Evolutionary conservation across 2,797 vertebrate genomes (phyloP), one percentile per base, ranked within the genome.

Genomic region (Malacoctenus gilli): DNA sequence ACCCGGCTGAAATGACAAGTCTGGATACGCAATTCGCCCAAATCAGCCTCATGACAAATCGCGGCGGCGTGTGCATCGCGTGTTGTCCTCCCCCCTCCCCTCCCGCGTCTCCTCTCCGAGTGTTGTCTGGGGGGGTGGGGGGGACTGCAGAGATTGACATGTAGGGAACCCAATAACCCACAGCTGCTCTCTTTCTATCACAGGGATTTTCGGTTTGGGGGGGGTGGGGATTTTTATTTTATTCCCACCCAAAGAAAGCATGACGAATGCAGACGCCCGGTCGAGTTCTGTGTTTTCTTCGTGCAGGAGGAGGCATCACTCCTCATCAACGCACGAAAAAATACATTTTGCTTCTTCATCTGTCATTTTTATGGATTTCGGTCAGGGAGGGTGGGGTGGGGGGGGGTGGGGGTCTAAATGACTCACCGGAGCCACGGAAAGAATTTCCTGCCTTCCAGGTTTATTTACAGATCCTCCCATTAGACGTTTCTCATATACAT

Each of bases 331-430:
- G 49, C 31, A n/a, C n/a, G n/a, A 21, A 54, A 47, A 52, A 67
- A 47, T 34, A 25, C 34, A 55, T 55, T 43, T 41, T 13, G 31
- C 25, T 87, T 79, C 68, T 84, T 82, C 69, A 78, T 87, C 72
- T 84, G 79, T 86, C 82, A 81, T 39, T 53, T 87, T 87, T 80
- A 86, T 87, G 77, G 85, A 85, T 86, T 85, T 83, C 63, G 75
- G 72, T 85, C 75, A 71, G 68, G 67, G 65, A n/a, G n/a, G n/a
- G n/a, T n/a, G n/a, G n/a, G n/a, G n/a, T n/a, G n/a, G n/a, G n/a
- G n/a, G n/a, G n/a, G n/a, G n/a, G n/a, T n/a, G n/a, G n/a, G n/a
- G n/a, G n/a, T n/a, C 39, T 68, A 70, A 85, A 81, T 84, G 75
- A 82, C 74, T 70, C 67, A 68, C 56, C 58, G 71, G 75, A 66